Conservation (phyloP, 2,113 vertebrate genomes). For the Salvelinus fontinalis region DNA sequence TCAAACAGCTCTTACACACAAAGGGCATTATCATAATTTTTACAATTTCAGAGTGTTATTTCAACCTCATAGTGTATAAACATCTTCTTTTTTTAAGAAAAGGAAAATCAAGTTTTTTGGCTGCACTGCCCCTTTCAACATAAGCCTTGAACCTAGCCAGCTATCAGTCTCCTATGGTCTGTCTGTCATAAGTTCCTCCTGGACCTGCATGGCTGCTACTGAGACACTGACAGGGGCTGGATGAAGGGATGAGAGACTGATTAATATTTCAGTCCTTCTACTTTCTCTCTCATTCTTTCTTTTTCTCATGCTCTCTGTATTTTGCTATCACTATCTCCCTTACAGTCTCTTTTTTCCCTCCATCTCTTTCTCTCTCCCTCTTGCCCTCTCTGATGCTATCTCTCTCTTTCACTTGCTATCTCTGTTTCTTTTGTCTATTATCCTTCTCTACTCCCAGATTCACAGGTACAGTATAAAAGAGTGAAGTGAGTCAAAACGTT, state of each 20-base stretch:
- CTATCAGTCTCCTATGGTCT: not conserved
- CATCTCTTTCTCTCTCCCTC: not conserved
- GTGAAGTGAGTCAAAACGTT: not conserved
- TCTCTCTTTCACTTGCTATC: constrained; percentile 4
- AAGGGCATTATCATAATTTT: too few species aligned
- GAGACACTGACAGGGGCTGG: constrained; percentile 30
- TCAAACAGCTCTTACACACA: too few species aligned
- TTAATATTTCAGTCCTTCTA: constrained; percentile 59
- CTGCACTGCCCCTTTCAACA: too few species aligned
- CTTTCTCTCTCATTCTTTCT: constrained; percentile 10
- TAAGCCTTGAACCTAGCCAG: too few species aligned
- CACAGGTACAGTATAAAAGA: not conserved
- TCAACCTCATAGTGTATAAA: too few species aligned
- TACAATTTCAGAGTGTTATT: too few species aligned
- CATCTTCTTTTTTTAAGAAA: too few species aligned
- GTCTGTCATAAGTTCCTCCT: constrained; percentile 1
- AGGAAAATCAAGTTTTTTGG: too few species aligned
- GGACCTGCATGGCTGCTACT: not conserved
- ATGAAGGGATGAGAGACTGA: constrained; percentile 36
- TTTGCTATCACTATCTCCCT: constrained; percentile 3
- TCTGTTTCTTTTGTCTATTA: constrained; percentile 3
- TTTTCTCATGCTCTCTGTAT: constrained; percentile 3
- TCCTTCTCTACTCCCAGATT: not conserved
- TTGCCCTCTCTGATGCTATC: not conserved
- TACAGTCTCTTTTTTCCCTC: not conserved